Evolutionary conservation across 2,797 vertebrate species (phyloP).

Genomic region (Lagodon rhomboides): DNA sequence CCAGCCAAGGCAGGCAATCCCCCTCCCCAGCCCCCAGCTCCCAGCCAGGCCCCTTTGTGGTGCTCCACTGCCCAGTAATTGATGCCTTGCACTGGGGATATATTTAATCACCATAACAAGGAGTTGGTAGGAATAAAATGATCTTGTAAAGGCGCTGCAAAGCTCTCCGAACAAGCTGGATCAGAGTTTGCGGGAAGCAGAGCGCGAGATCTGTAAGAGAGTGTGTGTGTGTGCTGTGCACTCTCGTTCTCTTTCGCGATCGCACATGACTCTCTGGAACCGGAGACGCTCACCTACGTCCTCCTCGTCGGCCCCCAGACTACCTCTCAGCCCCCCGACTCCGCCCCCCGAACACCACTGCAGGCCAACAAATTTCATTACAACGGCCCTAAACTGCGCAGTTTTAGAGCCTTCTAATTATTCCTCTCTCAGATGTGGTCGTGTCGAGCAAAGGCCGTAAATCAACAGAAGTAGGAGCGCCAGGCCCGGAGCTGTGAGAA

Average conservation of each 20-base stretch:
- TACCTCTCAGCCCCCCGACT: constrained; percentile 54
- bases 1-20: constrained; percentile 59
- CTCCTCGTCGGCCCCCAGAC: constrained; percentile 40
- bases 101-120: constrained; percentile 89
- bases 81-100: constrained; percentile 86
- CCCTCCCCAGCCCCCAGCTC: constrained; percentile 64
- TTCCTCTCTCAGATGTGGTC: constrained; percentile 92
- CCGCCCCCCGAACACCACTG: constrained; percentile 71
- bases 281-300: constrained; percentile 56
- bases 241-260: constrained; percentile 16
- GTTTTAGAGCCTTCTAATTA: constrained; percentile 93
- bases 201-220: constrained; percentile 55
- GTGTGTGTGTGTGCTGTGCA: constrained; percentile 42
- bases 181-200: constrained; percentile 72
- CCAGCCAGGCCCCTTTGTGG: constrained; percentile 79
- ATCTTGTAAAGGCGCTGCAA: constrained; percentile 85
- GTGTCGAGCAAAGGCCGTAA: constrained; percentile 87
- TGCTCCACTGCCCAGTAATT: constrained; percentile 86
- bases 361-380: constrained; percentile 88
- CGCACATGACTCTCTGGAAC: constrained; percentile 27
- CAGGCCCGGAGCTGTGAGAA: constrained; percentile 92
- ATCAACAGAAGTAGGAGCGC: constrained; percentile 87
- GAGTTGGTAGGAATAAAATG: constrained; percentile 84
- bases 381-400: constrained; percentile 86
- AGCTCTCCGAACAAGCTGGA: constrained; percentile 73